Percentiles rank a stretch among this genome's conserved stretches.
Conservation (phyloP, 2,113 vertebrate species). For the Rhynchopsitta pachyrhyncha region DNA sequence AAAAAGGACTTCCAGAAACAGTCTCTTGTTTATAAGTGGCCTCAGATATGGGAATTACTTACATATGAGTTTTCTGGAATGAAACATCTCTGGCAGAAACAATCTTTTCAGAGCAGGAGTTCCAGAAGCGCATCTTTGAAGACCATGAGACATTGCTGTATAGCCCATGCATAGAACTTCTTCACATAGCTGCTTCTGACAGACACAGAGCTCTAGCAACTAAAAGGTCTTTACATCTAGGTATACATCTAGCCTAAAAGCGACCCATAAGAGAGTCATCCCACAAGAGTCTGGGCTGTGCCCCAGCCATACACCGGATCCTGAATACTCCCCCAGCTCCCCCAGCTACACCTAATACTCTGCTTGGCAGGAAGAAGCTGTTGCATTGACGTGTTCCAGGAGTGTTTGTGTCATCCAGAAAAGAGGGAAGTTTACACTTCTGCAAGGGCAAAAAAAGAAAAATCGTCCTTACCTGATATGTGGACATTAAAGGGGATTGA, state of each 20-base stretch:
- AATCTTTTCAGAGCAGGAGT: neutral
- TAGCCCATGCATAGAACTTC: neutral
- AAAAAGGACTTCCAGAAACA: constrained; percentile 21
- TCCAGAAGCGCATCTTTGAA: neutral
- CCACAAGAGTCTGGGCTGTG: neutral
- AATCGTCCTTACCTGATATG: neutral
- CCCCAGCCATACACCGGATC: neutral
- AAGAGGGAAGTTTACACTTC: neutral
- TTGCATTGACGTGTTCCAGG: neutral
- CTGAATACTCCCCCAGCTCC: neutral
- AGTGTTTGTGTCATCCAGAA: neutral
- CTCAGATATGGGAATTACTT: neutral
- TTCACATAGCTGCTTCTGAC: neutral
- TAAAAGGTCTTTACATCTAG: neutral
- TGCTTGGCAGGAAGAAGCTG: neutral
- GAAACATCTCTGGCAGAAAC: neutral
- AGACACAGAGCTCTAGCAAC: neutral
- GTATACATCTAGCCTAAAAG: neutral
- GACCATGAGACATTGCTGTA: neutral
- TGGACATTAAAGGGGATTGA: neutral
- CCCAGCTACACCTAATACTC: neutral
- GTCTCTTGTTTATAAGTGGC: neutral
- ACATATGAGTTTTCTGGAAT: constrained; percentile 25
- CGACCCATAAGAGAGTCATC: neutral
- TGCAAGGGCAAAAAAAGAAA: neutral